These are phyloP conservation scores for Bombus fervidus DNA, from an alignment of 1,140 invertebrate genomes.

Conservation along the genomic window DNA sequence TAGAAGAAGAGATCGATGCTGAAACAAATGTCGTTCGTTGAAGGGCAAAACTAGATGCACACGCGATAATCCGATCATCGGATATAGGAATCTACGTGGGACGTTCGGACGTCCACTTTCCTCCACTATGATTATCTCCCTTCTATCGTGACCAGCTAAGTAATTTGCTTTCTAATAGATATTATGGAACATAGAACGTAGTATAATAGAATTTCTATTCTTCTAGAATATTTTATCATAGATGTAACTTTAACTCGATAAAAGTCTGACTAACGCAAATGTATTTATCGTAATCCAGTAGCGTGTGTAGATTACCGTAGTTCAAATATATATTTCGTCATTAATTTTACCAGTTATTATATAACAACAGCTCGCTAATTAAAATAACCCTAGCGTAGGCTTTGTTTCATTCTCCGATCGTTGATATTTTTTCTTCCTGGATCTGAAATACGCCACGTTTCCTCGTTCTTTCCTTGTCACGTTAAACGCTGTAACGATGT, in stretches of 20 bases:
- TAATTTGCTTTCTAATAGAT: neutral
- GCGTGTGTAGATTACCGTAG: neutral
- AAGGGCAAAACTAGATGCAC: neutral
- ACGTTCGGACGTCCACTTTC: neutral
- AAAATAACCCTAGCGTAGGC: neutral
- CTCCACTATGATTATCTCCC: no score
- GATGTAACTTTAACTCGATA: neutral
- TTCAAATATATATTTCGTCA: neutral
- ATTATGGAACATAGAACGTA: no score
- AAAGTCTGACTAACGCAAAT: neutral
- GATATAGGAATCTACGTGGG: neutral
- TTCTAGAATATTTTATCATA: no score
- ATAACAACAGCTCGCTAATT: neutral
- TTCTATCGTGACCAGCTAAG: no score
- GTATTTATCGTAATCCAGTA: neutral
- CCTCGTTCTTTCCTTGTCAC: neutral
- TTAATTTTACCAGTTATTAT: neutral
- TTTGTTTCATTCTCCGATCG: neutral
- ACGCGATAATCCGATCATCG: neutral
- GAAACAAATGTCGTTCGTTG: neutral
- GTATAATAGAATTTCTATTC: neutral
- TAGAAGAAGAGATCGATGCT: neutral
- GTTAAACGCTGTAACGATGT: no score
- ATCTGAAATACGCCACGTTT: accelerated
- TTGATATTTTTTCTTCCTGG: accelerated